A percentile compares a stretch with the other conserved stretches of the same genome.
Conservation (phyloP, 2,113 vertebrate species). For the Tamias sibiricus region DNA sequence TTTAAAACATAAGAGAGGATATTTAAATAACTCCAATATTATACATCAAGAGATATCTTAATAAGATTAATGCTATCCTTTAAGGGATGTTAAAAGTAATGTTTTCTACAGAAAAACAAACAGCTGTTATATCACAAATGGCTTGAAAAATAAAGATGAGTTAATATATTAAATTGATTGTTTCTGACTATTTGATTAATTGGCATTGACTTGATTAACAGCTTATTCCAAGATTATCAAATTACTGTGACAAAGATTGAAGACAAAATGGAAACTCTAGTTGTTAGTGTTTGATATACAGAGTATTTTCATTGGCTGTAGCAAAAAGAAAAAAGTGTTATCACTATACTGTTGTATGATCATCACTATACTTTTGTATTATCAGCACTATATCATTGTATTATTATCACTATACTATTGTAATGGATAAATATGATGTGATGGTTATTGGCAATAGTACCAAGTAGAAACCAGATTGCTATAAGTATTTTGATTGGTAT, state of each 20-base stretch:
- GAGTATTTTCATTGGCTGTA: not conserved
- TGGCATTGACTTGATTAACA: conserved; percentile 58
- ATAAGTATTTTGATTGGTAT: not conserved
- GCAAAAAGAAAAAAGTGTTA: not conserved
- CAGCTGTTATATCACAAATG: conserved; percentile 54
- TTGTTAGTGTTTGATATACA: conserved; percentile 54
- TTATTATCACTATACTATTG: not conserved
- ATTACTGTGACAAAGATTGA: conserved; percentile 60
- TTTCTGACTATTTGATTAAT: conserved; percentile 81
- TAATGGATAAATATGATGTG: not conserved
- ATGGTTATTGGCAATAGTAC: too few relatives aligned
- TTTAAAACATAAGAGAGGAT: conserved; percentile 2
- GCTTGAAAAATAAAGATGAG: conserved; percentile 59
- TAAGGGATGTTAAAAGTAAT: not conserved
- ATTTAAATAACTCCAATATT: conserved; percentile 59
- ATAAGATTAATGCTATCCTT: not conserved
- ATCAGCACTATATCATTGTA: not conserved
- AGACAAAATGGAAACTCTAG: conserved; percentile 62
- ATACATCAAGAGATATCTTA: conserved; percentile 37
- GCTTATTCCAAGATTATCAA: conserved; percentile 72
- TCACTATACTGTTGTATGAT: not conserved
- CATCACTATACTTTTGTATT: too few relatives aligned
- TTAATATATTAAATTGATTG: conserved; percentile 71
- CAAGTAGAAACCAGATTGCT: not conserved
- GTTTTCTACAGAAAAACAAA: not conserved